These are phyloP conservation scores for Synodontis membranacea DNA, from an alignment of 2,113 vertebrate genomes.

Conservation along the genomic window DNA sequence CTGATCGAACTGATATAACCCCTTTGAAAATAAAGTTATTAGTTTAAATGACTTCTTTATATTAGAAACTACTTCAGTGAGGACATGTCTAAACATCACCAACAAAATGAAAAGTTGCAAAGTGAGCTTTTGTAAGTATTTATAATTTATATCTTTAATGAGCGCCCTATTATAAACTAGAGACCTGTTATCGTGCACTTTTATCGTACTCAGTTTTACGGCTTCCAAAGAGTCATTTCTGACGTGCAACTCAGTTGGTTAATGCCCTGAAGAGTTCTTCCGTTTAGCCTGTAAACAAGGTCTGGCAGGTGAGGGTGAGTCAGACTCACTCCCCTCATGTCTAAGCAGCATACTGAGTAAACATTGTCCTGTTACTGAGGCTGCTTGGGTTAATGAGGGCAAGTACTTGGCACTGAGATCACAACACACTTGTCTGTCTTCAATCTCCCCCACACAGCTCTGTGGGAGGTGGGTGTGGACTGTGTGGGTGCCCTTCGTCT, in stretches of 20 bases:
- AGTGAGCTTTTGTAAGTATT: conserved; percentile 6
- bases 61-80: background rate
- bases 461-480: conserved; percentile 45
- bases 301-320: conserved; percentile 53
- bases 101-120: background rate
- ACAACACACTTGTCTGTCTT: conserved; percentile 61
- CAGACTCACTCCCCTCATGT: conserved; percentile 29
- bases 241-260: conserved; percentile 13
- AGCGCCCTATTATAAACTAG: conserved; percentile 2
- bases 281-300: conserved; percentile 42
- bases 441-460: conserved; percentile 53
- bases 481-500: conserved; percentile 55
- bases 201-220: conserved; percentile 11
- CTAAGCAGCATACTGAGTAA: conserved; percentile 44
- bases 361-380: conserved; percentile 48
- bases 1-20: conserved; percentile 11
- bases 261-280: conserved; percentile 35
- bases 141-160: conserved; percentile 4
- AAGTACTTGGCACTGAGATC: conserved; percentile 58
- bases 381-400: conserved; percentile 50
- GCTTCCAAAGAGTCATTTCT: conserved; percentile 6
- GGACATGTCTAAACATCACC: background rate
- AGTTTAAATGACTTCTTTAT: background rate
- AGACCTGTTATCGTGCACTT: background rate
- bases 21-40: conserved; percentile 4